Evolutionary conservation across 2,797 vertebrate genomes (phyloP).

Genomic region (Falco biarmicus): DNA sequence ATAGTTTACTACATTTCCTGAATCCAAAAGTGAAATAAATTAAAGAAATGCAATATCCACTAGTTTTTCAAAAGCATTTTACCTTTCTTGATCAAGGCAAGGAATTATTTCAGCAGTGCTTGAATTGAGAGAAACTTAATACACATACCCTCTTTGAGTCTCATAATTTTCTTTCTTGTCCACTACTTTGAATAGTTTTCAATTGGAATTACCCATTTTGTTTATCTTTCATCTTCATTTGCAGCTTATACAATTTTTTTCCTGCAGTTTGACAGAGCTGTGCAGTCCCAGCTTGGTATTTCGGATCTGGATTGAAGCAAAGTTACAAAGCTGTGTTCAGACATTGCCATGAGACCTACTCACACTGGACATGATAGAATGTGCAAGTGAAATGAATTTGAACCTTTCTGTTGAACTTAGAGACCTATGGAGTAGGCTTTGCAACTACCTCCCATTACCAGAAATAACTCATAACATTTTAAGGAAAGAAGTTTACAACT

Average conservation of each 20-base stretch:
- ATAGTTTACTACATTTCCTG: background rate
- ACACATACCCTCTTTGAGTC: background rate
- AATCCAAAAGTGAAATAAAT: background rate
- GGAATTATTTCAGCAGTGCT: background rate
- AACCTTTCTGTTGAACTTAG: background rate
- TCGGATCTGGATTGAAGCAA: background rate
- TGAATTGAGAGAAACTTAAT: background rate
- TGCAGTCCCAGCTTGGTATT: background rate
- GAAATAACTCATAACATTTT: background rate
- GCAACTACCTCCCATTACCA: background rate
- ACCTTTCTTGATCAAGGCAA: background rate
- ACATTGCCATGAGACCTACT: background rate
- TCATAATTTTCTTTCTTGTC: background rate
- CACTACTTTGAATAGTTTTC: background rate
- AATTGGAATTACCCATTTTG: background rate
- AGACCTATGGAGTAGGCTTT: background rate
- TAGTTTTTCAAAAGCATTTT: background rate
- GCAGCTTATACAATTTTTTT: background rate
- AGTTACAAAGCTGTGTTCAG: background rate
- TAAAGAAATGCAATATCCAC: background rate
- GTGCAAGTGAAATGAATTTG: background rate
- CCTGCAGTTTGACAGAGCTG: background rate
- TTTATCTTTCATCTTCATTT: background rate
- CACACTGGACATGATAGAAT: background rate
- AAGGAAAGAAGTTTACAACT: background rate